Base-by-base conservation (phyloP, 2,113 vertebrate species). In the Microcebus ravelobensis region DNA sequence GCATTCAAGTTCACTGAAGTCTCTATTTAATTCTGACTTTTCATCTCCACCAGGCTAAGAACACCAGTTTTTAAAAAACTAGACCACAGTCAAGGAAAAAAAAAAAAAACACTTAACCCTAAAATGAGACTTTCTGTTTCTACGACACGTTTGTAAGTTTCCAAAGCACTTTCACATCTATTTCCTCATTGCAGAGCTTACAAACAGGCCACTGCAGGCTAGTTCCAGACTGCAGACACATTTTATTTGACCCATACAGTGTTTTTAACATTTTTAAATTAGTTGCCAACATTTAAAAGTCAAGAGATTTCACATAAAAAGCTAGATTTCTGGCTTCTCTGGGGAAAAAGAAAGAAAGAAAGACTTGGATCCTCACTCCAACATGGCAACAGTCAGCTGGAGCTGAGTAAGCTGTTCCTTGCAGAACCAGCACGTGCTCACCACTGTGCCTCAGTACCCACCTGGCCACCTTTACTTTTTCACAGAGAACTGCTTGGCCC, bases 1-100 rank as follows among this genome's bases (percentile, higher is more conserved):
- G 96, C 39, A 1, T 83, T 97, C 86, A 95, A 86, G 93, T 96
- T 97, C 95, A 94, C 91, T 96, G 93, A 93, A 85, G 93, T 97
- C 97, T 96, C 96, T 95, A 73, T 97, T 98, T 95, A 94, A 94
- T 97, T 97, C 96, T 14, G 18, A 97, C 89, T 97, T 97, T 97
- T 96, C 96, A 96, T 97, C 96, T 97, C 67, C 90, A 96, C 85
- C 83, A 96, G 73, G 68, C 94, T 61, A 87, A 91, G 86, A 97
- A 96, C 52, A 90, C 82, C 79, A 57, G 71, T 90, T 94, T 80
- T 90, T 29, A 45, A 87, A 91, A 97, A 94, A 74, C 25, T 71
- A 93, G 81, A 92, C 95, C 95, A 93, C 73, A 94, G 82, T 82
- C 80, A 87, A 90, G 70, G 52, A 7, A 31, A 9, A 8, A 9